Conservation (phyloP, 2,888 invertebrate species). For the Linnaemya vulpina region DNA sequence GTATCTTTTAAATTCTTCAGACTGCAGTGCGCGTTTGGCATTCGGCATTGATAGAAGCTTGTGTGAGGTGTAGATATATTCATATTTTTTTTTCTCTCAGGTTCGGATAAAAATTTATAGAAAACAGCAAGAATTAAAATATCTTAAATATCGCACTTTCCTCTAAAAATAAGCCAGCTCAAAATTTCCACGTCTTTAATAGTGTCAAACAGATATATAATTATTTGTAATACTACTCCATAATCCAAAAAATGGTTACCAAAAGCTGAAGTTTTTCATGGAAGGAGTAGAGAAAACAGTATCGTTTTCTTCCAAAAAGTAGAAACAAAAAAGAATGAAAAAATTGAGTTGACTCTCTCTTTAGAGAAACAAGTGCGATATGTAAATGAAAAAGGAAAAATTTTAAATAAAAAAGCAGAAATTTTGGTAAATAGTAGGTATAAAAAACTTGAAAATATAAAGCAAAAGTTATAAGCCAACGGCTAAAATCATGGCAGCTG, state of each 20-base stretch:
- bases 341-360: too few species aligned
- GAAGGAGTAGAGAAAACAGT: too few species aligned
- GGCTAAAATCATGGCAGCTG: constrained; percentile 43
- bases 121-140: constrained; percentile 14
- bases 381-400: constrained; percentile 23
- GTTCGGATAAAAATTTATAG: constrained; percentile 17
- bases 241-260: too few species aligned
- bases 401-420: constrained; percentile 19
- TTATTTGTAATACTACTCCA: too few species aligned
- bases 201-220: too few species aligned
- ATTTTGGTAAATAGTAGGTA: not conserved
- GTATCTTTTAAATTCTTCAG: constrained; percentile 59
- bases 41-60: constrained; percentile 61
- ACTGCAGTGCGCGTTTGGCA: constrained; percentile 67
- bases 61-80: not conserved
- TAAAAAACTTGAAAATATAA: not conserved
- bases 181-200: too few species aligned
- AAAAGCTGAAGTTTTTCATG: too few species aligned
- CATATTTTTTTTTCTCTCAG: not conserved
- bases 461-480: not conserved
- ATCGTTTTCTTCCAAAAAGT: too few species aligned
- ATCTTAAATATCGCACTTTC: not conserved
- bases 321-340: too few species aligned
- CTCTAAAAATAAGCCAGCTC: too few species aligned
- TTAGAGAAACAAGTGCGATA: not conserved